A percentile compares a stretch with the other conserved stretches of the same genome.
These are phyloP conservation scores for Cheilosia pagana DNA, from an alignment of 2,888 invertebrate genomes.

Conservation along the genomic window DNA sequence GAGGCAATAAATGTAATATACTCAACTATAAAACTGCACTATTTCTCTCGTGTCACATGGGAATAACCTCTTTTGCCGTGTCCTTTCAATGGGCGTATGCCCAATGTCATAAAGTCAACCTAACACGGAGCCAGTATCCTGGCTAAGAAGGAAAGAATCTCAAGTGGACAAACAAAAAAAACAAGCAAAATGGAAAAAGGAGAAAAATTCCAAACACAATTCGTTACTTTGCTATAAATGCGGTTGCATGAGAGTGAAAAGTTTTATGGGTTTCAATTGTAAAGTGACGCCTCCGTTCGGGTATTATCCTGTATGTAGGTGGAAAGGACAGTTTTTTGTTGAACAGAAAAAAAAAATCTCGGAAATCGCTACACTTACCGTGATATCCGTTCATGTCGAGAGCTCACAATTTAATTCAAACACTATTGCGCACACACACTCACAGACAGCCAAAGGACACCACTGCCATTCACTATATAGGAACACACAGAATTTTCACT, in stretches of 20 bases:
- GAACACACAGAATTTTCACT: conserved; percentile 14
- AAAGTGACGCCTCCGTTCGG: conserved; percentile 76
- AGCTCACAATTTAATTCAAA: conserved; percentile 71
- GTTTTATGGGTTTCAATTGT: conserved; percentile 79
- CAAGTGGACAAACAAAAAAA: conserved; percentile 24
- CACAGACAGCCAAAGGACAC: conserved; percentile 16
- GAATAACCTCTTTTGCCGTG: conserved; percentile 44
- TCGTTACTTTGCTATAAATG: conserved; percentile 61
- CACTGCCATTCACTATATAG: conserved; percentile 12
- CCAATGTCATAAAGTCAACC: conserved; percentile 66
- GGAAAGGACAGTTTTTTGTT: conserved; percentile 5
- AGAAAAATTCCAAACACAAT: conserved; percentile 49
- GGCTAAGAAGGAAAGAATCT: conserved; percentile 34
- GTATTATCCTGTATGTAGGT: conserved; percentile 27
- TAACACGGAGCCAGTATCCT: conserved; percentile 18
- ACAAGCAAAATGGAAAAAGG: conserved; percentile 2
- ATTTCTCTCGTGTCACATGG: conserved; percentile 59
- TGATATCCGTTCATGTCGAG: conserved; percentile 63
- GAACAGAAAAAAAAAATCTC: conserved; percentile 14
- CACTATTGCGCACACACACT: conserved; percentile 35
- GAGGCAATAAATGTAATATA: conserved; percentile 61
- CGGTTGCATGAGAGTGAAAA: conserved; percentile 78
- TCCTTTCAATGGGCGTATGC: conserved; percentile 40
- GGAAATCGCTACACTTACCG: conserved; percentile 73
- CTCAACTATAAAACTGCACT: conserved; percentile 61